These are phyloP conservation scores for Sphinx pinastri DNA, from an alignment of 2,888 invertebrate genomes.

Conservation along the genomic window DNA sequence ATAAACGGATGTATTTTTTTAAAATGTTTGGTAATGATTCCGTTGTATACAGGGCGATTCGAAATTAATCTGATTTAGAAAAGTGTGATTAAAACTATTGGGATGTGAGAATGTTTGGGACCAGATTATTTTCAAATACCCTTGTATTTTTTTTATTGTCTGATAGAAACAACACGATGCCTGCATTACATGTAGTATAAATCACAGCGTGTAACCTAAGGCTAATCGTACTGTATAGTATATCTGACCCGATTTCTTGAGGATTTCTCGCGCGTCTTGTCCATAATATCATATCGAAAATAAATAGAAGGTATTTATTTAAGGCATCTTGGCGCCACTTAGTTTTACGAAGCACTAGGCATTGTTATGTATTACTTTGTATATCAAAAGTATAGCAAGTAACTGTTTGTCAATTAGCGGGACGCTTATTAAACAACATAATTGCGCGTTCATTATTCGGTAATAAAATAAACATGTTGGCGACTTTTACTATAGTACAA, in stretches of 20 bases:
- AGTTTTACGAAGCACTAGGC: too few relatives aligned
- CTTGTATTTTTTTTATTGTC: neutral
- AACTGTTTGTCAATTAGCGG: too few relatives aligned
- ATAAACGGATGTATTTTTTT: too few relatives aligned
- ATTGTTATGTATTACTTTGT: too few relatives aligned
- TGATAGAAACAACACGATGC: neutral
- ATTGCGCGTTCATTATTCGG: too few relatives aligned
- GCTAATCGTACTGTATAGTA: neutral
- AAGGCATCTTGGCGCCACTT: too few relatives aligned
- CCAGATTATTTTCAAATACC: constrained; percentile 24
- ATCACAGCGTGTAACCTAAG: constrained; percentile 15
- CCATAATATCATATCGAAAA: neutral
- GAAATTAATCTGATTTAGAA: constrained; percentile 17
- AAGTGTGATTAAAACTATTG: neutral
- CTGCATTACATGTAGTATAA: neutral
- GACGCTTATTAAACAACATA: too few relatives aligned
- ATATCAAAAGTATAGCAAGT: too few relatives aligned
- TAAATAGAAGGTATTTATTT: neutral
- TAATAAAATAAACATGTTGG: too few relatives aligned
- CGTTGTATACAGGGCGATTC: constrained; percentile 28
- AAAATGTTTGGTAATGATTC: neutral
- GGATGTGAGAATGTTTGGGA: constrained; percentile 12
- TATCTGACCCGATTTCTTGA: constrained; percentile 7
- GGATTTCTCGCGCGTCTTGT: neutral
- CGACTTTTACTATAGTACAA: too few relatives aligned